A percentile compares a stretch with the other conserved stretches of the same genome.
Evolutionary conservation across 1,140 invertebrate species (phyloP).

Genomic region (Uloborus diversus): DNA sequence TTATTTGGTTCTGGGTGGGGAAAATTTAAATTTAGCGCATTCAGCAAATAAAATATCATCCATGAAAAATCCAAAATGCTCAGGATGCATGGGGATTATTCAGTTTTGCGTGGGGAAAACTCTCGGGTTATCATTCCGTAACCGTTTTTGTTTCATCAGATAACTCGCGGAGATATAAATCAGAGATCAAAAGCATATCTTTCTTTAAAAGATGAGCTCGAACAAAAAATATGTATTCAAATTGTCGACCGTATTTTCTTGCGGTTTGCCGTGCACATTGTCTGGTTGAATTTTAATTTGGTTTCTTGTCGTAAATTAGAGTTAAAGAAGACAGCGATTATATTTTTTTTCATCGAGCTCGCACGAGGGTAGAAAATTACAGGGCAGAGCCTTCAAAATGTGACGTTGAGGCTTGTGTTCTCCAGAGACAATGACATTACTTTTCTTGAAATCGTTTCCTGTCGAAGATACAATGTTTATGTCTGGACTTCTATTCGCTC

Average conservation of each 20-base stretch:
- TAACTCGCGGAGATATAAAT: not conserved
- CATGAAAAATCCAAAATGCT: not conserved
- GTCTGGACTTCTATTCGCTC: no score
- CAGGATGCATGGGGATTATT: not conserved
- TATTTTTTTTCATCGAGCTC: constrained; percentile 23
- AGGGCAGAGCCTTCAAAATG: constrained; percentile 6
- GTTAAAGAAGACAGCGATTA: constrained; percentile 32
- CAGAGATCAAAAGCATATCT: constrained; percentile 17
- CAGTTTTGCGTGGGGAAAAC: not conserved
- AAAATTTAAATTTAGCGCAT: not conserved
- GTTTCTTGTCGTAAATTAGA: constrained; percentile 44
- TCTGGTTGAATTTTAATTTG: constrained; percentile 43
- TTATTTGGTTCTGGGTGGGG: not conserved
- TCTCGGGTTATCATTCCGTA: not conserved
- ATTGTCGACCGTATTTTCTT: not conserved
- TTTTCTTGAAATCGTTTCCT: not conserved
- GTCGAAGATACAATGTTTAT: not conserved
- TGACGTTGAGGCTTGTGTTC: constrained; percentile 36
- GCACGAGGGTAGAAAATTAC: constrained; percentile 29
- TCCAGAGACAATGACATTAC: constrained; percentile 42
- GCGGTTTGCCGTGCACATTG: not conserved
- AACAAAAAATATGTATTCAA: not conserved
- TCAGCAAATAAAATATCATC: not conserved
- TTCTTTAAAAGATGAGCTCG: not conserved
- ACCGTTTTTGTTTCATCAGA: not conserved